Evolutionary conservation across 2,113 vertebrate species (phyloP).

Genomic region (Hiodon alosoides): DNA sequence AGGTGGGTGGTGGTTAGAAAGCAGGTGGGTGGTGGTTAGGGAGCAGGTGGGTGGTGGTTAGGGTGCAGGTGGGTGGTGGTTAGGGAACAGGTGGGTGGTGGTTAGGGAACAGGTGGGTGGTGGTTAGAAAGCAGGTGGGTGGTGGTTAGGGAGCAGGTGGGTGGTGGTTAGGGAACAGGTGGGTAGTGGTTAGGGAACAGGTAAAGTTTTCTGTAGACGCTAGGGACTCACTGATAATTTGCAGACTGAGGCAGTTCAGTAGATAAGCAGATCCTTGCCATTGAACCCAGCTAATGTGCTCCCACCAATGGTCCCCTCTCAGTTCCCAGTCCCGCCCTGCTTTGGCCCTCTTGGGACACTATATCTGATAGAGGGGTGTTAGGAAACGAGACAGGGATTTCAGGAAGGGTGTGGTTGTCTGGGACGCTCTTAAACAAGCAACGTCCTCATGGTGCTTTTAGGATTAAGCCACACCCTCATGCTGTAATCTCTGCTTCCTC

Average conservation of each 20-base stretch:
- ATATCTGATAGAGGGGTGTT: conserved; percentile 26
- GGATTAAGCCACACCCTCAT: conserved; percentile 12
- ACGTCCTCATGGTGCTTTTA: conserved; percentile 21
- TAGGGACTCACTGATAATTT: no score
- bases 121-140: no score
- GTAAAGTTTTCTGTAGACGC: no score
- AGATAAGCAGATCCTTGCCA: background rate
- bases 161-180: no score
- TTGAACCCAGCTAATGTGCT: conserved; percentile 52
- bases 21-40: no score
- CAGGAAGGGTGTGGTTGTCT: conserved; percentile 26
- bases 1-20: no score
- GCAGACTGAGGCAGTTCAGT: background rate
- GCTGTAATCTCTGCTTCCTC: conserved; percentile 37
- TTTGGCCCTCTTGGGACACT: conserved; percentile 30
- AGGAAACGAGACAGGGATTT: conserved; percentile 42
- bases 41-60: no score
- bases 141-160: no score
- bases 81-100: no score
- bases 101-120: no score
- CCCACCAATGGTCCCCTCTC: conserved; percentile 12
- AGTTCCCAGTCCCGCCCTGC: conserved; percentile 13
- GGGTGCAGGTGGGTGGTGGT: no score
- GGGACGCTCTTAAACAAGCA: conserved; percentile 48
- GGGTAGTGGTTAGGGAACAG: no score